These are phyloP conservation scores for Sebastolobus altivelis DNA, from an alignment of 2,797 vertebrate species.

Conservation along the genomic window DNA sequence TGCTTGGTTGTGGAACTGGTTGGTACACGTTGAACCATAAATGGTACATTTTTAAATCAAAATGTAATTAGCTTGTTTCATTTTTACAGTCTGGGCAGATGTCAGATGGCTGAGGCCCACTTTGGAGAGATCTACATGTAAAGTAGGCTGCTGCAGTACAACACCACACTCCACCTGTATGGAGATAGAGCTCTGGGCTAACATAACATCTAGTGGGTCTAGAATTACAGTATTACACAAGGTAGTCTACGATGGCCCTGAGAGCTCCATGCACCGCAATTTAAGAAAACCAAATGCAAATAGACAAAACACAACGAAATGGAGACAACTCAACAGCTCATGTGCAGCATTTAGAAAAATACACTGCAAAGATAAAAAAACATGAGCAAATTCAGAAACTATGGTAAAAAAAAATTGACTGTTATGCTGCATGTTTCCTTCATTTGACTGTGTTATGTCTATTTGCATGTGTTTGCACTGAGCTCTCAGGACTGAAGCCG, in stretches of 20 bases:
- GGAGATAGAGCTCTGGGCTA: constrained; percentile 8
- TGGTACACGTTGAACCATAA: constrained; percentile 18
- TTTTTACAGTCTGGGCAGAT: constrained; percentile 51
- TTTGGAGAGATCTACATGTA: constrained; percentile 17
- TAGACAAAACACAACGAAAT: not conserved
- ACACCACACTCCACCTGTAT: constrained; percentile 30
- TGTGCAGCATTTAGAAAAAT: not conserved
- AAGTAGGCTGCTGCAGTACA: constrained; percentile 1
- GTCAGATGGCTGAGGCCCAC: constrained; percentile 25
- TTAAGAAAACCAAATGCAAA: not conserved
- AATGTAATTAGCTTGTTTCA: constrained; percentile 52
- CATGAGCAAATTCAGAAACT: not conserved
- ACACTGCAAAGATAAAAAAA: not conserved
- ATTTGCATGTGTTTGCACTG: not conserved
- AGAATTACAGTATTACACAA: not conserved
- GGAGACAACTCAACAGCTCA: not conserved
- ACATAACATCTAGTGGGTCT: not conserved
- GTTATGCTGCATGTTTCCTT: not conserved
- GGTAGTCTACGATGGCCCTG: not conserved
- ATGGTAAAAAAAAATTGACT: not conserved
- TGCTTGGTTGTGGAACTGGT: constrained; percentile 35
- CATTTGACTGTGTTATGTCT: not conserved
- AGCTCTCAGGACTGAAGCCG: not conserved
- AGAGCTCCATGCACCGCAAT: not conserved
- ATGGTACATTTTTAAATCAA: not conserved